Conservation (phyloP, 2,888 invertebrate genomes). For the Scotopteryx bipunctaria region DNA sequence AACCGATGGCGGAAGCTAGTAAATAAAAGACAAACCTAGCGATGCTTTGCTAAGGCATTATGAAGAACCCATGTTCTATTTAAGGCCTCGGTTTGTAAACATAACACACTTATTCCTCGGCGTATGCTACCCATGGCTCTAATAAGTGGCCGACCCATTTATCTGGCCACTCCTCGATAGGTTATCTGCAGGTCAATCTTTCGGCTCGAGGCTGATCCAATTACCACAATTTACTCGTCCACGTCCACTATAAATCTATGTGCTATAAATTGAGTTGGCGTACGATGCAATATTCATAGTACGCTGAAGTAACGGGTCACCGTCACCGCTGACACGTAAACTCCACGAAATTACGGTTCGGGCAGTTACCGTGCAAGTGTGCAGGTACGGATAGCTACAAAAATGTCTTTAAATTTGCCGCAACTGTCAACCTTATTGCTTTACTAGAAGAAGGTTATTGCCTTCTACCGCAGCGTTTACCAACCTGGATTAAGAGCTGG, state of each 20-base stretch:
- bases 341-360: conserved; percentile 20
- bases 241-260: conserved; percentile 13
- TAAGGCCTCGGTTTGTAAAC: background rate
- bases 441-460: too few species aligned
- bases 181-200: conserved; percentile 15
- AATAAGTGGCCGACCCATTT: background rate
- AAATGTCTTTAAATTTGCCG: conserved; percentile 12
- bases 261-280: conserved; percentile 2
- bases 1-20: too few species aligned
- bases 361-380: conserved; percentile 13
- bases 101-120: background rate
- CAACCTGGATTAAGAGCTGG: too few species aligned
- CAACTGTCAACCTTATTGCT: conserved; percentile 1
- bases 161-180: conserved; percentile 4
- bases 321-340: conserved; percentile 13
- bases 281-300: conserved; percentile 22
- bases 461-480: too few species aligned
- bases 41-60: too few species aligned
- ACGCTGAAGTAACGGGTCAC: conserved; percentile 10
- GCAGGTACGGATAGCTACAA: conserved; percentile 11
- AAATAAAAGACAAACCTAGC: too few species aligned
- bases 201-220: conserved; percentile 5
- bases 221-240: conserved; percentile 17
- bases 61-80: background rate
- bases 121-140: background rate